Evolutionary conservation across 2,888 invertebrate genomes (phyloP), one percentile per base, ranked within the genome.

Genomic region (Campoplex capitator): DNA sequence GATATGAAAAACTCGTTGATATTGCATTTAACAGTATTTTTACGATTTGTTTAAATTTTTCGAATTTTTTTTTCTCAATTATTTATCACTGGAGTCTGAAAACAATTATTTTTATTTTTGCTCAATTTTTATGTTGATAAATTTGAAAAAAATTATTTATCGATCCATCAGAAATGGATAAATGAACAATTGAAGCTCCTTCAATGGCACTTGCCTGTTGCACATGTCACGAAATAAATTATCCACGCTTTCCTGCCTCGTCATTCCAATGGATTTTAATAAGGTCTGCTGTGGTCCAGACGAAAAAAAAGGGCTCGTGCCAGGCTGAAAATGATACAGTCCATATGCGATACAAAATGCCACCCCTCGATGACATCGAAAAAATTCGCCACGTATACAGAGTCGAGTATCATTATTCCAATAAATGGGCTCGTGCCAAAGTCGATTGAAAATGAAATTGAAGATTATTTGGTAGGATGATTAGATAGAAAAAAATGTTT

Each of bases 341-440:
- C 90, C 92, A 93, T 91, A 90, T 92, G 92, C 76, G 89, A 84
- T 79, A 65, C 65, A 89, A 78, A 91, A 88, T 85, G 91, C 91
- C 92, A 32, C 62, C 62, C 62, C 32, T 62, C 89, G 90, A 92
- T 92, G 92, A 90, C 91, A 86, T 90, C 77, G 88, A 91, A 92
- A 93, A 83, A 87, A 93, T 93, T 93, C 90, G 92, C 90, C 85
- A 90, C 91, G 89, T 48, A 73, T 48, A 23, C 23, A 23, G 23
- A 23, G n/a, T 48, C 42, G 23, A 68, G 28, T 32, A 51, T 73
- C 45, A 68, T 71, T 62, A 62, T 73, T 58, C 13, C 32, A 13
- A 38, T 32, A 28, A 54, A 32, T 35, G 48, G 58, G 35, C 77
- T 81, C 84, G 83, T 83, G 80, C 79, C 83, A n/a, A 23, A 80